Percentiles rank a stretch among this genome's conserved stretches.
Conservation (phyloP, 2,113 vertebrate genomes). For the Melospiza georgiana region DNA sequence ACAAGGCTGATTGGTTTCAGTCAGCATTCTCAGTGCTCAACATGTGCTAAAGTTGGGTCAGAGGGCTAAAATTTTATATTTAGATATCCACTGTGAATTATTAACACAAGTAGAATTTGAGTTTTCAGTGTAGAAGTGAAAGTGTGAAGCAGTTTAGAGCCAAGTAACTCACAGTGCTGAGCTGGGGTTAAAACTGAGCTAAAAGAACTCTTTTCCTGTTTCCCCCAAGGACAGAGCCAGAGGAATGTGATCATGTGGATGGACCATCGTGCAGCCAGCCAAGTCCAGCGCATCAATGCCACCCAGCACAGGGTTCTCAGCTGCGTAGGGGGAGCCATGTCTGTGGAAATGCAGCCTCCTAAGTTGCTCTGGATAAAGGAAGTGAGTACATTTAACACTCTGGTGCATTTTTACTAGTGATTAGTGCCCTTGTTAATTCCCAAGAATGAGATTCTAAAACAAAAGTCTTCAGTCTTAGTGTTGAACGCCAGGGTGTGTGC, state of each 20-base stretch:
- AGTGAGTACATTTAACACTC: conserved; percentile 70
- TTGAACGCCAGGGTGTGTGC: background rate
- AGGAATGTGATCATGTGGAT: conserved; percentile 98
- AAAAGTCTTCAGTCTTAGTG: background rate
- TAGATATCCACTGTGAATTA: background rate
- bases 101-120: background rate
- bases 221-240: conserved; percentile 70
- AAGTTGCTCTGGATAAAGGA: conserved; percentile 97
- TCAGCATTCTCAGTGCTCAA: background rate
- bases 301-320: conserved; percentile 80
- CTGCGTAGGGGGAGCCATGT: conserved; percentile 91
- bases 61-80: background rate
- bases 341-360: conserved; percentile 96
- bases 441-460: background rate
- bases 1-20: background rate
- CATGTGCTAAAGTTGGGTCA: background rate
- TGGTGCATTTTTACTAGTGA: background rate
- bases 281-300: conserved; percentile 85
- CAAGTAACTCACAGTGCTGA: background rate
- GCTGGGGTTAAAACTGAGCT: background rate
- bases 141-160: background rate
- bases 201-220: background rate
- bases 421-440: background rate
- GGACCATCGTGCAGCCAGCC: conserved; percentile 89
- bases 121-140: background rate